Base-by-base conservation (phyloP, 2,888 invertebrate species). In the Callyntrura guangdongensis region DNA sequence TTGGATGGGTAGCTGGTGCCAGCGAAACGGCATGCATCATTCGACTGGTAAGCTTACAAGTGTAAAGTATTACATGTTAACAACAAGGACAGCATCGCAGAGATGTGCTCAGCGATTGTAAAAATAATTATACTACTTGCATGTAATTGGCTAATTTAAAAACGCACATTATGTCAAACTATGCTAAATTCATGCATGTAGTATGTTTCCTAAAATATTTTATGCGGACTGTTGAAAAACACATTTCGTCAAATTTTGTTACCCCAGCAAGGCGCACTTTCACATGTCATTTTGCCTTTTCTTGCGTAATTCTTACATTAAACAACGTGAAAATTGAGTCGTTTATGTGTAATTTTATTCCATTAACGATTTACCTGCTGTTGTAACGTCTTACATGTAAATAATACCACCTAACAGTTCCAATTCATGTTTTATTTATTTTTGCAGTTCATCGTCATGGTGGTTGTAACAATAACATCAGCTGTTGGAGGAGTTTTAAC, bases 401-500 rank as follows among this genome's bases (percentile, higher is more conserved):
- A n/a, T n/a, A 49, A 47, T 22, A 67, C 56, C n/a, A 53, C n/a
- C 53, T 53, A 53, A 53, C n/a, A 53, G n/a, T 53, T 11, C 53
- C 11, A 53, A n/a, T 36, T 36, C 5, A 20, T 47, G 20, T 74
- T 20, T 86, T 12, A 27, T 89, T 89, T 77, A 83, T 91, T 74
- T 59, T 89, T 94, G 88, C 90, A 94, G 95, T 95, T 94, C 90
- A 93, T 95, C 64, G 92, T 94, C 45, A 93, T 94, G 87, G 94
- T 94, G n/a, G 94, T 95, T 20, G 91, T 95, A 67, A 94, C 94
- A 27, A 94, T 95, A 47, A 94, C 94, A 4, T 94, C 94, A 5
- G 94, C 95, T 91, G 94, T 95, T 53, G 95, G 95, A 12, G 95
- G 95, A 45, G 94, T 95, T 49, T 93, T 95, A 12, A 94, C 94